Conservation (phyloP, 2,797 vertebrate species). For the Pitangus sulphuratus region DNA sequence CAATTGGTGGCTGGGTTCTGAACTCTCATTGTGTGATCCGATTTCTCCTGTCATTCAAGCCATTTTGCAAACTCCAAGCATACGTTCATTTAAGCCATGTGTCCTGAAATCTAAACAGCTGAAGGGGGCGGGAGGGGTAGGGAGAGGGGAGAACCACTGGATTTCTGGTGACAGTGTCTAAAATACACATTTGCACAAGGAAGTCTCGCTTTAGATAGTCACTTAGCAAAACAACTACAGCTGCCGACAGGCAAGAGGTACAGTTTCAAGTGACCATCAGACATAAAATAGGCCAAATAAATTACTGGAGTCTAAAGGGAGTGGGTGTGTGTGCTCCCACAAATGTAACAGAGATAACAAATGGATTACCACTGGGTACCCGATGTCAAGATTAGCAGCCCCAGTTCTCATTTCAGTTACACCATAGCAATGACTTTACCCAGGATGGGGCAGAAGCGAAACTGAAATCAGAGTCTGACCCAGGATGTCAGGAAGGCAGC, state of each 20-base stretch:
- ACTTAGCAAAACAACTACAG: conserved; percentile 55
- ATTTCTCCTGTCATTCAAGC: conserved; percentile 64
- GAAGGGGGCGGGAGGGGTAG: background rate
- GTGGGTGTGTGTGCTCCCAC: background rate
- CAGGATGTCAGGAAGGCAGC: conserved; percentile 41
- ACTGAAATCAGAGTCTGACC: conserved; percentile 38
- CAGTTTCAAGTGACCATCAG: conserved; percentile 50
- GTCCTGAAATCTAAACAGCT: conserved; percentile 59
- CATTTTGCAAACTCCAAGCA: conserved; percentile 33
- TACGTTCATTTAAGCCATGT: conserved; percentile 43
- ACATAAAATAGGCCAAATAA: conserved; percentile 46
- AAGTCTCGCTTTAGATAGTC: conserved; percentile 39
- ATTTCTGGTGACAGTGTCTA: conserved; percentile 49
- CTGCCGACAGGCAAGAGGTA: conserved; percentile 55
- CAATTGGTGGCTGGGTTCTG: conserved; percentile 57
- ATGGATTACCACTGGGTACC: conserved; percentile 5
- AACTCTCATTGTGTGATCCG: conserved; percentile 59
- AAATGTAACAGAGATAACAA: conserved; percentile 16
- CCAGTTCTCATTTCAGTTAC: conserved; percentile 3
- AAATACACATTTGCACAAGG: conserved; percentile 43
- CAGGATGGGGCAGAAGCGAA: conserved; percentile 6
- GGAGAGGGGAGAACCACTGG: conserved; percentile 16
- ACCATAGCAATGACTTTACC: background rate
- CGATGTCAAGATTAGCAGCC: background rate
- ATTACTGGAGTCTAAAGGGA: conserved; percentile 22